These are phyloP conservation scores for Doryteuthis pealeii DNA, from an alignment of 1,140 invertebrate genomes.

Conservation along the genomic window DNA sequence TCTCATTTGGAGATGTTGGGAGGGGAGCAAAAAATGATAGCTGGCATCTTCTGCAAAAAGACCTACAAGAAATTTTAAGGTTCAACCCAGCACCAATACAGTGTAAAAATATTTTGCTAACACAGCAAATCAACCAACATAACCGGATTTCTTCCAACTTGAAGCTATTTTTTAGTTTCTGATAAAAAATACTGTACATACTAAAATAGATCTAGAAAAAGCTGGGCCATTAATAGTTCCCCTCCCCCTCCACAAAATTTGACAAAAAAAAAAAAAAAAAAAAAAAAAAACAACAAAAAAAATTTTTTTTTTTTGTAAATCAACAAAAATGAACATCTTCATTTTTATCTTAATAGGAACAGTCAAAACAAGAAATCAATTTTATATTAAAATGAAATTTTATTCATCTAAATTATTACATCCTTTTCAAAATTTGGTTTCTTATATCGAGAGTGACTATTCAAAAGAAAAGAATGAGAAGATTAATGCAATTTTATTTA, in stretches of 20 bases:
- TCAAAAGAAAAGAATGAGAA: no score
- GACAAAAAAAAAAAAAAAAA: no score
- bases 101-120: not conserved
- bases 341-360: not conserved
- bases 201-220: no score
- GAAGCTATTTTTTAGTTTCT: no score
- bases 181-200: no score
- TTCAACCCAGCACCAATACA: not conserved
- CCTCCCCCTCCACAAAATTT: no score
- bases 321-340: slow-evolving; percentile 8
- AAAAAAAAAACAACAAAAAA: no score
- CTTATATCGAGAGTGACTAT: no score
- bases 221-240: no score
- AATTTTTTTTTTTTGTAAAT: not conserved
- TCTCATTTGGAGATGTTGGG: not conserved
- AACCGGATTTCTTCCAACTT: slow-evolving; percentile 10
- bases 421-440: no score
- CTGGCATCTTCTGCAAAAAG: slow-evolving; percentile 6
- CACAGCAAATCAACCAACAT: not conserved
- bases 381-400: slow-evolving; percentile 2
- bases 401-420: slow-evolving; percentile 8
- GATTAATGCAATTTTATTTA: no score
- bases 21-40: not conserved
- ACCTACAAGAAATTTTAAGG: not conserved
- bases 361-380: not conserved